These are phyloP conservation scores for Crypturellus tataupa DNA, from an alignment of 2,797 vertebrate species.

Conservation along the genomic window DNA sequence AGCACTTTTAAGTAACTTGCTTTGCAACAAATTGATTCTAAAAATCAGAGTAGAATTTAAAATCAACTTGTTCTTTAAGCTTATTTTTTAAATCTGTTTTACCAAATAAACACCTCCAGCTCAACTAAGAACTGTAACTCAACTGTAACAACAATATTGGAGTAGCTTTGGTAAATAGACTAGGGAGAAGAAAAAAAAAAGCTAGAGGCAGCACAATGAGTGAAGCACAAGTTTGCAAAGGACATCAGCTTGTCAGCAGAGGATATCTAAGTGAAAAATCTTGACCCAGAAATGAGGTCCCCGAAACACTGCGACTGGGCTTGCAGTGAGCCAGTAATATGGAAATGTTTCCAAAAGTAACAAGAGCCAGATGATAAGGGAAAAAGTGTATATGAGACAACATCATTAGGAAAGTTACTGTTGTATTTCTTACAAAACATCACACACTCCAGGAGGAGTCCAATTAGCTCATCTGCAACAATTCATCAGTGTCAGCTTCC, in stretches of 20 bases:
- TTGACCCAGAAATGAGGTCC: neutral
- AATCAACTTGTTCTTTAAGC: neutral
- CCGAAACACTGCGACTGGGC: neutral
- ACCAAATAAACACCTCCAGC: neutral
- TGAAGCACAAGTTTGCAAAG: constrained; percentile 12
- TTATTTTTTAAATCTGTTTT: neutral
- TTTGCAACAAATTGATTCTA: neutral
- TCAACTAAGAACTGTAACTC: neutral
- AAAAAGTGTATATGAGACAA: neutral
- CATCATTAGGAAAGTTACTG: neutral
- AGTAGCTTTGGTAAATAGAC: neutral
- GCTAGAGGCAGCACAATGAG: neutral
- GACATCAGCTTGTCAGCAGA: constrained; percentile 13
- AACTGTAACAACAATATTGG: neutral
- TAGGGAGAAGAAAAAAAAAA: neutral
- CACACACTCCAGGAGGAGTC: neutral
- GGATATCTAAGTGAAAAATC: neutral
- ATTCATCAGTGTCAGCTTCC: neutral
- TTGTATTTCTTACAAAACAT: neutral
- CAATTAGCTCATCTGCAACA: neutral
- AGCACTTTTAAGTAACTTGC: neutral
- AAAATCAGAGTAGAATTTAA: neutral
- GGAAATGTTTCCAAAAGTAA: neutral
- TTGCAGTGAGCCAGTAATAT: neutral
- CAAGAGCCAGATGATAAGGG: neutral